Evolutionary conservation across 2,888 invertebrate species (phyloP).

Genomic region (Ariolimax columbianus): DNA sequence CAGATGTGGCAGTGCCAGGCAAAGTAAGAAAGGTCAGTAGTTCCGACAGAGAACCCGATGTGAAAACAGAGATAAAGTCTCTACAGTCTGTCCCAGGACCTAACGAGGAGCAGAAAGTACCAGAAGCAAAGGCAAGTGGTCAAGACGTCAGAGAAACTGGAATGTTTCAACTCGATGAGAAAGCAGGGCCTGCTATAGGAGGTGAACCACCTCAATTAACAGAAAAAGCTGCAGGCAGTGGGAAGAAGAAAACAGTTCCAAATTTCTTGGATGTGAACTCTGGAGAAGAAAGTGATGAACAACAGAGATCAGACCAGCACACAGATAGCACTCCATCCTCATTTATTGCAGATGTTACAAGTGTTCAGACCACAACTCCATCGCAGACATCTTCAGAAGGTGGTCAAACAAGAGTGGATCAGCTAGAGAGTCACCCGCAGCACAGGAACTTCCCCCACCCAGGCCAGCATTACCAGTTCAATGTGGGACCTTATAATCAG

Average conservation of each 20-base stretch:
- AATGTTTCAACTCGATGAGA: constrained; percentile 3
- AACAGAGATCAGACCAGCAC: constrained; percentile 23
- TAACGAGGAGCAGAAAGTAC: neutral
- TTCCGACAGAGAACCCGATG: constrained; percentile 41
- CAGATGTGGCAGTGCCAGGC: constrained; percentile 34
- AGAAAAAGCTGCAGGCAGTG: constrained; percentile 8
- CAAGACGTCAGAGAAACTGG: neutral
- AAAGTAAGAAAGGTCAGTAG: constrained; percentile 42
- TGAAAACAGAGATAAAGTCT: neutral
- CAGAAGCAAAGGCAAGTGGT: neutral
- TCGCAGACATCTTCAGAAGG: neutral
- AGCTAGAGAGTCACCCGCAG: neutral
- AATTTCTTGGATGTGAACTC: constrained; percentile 49
- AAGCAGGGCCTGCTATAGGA: neutral
- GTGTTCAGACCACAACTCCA: neutral
- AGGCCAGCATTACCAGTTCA: constrained; percentile 32
- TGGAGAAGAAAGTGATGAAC: constrained; percentile 52
- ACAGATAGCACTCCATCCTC: constrained; percentile 23
- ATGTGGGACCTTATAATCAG: neutral
- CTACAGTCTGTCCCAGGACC: neutral
- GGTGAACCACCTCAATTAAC: neutral
- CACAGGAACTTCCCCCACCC: constrained; percentile 14
- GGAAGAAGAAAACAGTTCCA: constrained; percentile 48
- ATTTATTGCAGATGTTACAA: neutral
- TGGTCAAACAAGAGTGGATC: neutral